These are phyloP conservation scores for Chionoecetes opilio DNA, from an alignment of 1,140 invertebrate species.

Conservation along the genomic window DNA sequence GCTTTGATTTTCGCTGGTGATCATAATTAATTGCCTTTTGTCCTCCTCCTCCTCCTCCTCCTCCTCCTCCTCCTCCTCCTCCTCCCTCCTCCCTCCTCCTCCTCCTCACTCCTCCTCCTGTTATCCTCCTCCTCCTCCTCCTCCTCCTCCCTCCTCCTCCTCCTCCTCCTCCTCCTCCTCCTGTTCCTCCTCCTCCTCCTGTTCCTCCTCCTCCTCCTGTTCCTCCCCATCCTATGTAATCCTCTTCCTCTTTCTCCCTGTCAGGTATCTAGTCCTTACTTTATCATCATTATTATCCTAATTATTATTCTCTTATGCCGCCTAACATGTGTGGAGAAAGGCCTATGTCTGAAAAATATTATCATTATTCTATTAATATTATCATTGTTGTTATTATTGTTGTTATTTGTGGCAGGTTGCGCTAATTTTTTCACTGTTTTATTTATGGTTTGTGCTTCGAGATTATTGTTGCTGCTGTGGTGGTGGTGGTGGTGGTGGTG, in stretches of 20 bases:
- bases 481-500: not conserved
- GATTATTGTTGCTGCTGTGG: not conserved
- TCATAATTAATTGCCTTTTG: constrained; percentile 63
- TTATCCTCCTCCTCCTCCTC: not conserved
- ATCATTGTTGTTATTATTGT: not conserved
- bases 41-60: not conserved
- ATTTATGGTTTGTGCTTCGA: not conserved
- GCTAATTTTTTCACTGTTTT: not conserved
- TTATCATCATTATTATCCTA: not conserved
- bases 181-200: not conserved
- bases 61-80: not conserved
- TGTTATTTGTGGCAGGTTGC: not conserved
- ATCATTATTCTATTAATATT: not conserved
- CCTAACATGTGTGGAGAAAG: no score
- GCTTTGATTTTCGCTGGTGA: constrained; percentile 58
- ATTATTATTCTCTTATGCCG: not conserved
- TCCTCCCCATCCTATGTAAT: not conserved
- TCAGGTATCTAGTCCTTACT: not conserved
- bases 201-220: not conserved
- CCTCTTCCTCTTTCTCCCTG: not conserved
- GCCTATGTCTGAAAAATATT: no score
- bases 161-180: not conserved
- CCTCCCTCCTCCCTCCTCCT: not conserved
- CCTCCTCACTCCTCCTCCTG: not conserved
- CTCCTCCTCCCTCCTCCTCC: not conserved